phyloP scores from a whole-genome alignment of 2,113 vertebrate genomes.

The Hemiprocne comata region DNA sequence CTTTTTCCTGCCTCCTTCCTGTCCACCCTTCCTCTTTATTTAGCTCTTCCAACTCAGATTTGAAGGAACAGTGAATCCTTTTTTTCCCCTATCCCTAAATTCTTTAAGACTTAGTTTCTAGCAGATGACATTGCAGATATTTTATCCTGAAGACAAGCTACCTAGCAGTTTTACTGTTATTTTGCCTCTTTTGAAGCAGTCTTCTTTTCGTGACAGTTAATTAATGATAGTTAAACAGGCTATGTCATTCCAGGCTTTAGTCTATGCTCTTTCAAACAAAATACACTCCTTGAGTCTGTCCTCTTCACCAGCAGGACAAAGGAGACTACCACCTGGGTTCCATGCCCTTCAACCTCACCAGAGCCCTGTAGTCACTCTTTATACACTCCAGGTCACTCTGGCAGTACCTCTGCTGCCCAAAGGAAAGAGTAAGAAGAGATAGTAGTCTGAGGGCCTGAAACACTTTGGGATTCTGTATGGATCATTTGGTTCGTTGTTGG shows the following conservation, averaged over 20 bases:
- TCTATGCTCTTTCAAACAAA: too few species aligned
- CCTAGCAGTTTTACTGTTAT: not conserved
- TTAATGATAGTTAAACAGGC: not conserved
- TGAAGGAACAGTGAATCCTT: not conserved
- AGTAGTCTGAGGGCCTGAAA: not conserved
- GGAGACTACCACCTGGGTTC: not conserved
- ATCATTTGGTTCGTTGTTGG: too few species aligned
- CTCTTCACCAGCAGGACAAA: not conserved
- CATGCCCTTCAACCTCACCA: not conserved
- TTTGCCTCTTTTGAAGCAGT: not conserved
- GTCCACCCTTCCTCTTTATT: rapidly evolving
- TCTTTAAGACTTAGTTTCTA: not conserved
- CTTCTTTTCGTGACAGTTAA: not conserved
- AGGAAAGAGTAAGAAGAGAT: not conserved
- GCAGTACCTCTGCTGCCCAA: not conserved
- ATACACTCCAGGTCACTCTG: too few species aligned
- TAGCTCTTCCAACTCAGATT: not conserved
- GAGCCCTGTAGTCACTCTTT: not conserved
- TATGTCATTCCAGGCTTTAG: not conserved
- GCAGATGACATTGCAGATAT: not conserved
- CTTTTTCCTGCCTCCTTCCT: not conserved
- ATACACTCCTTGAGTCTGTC: not conserved
- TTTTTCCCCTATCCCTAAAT: not conserved
- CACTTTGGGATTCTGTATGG: too few species aligned
- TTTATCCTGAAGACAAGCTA: not conserved